Percentiles rank a stretch among this genome's conserved stretches.
Evolutionary conservation across 2,797 vertebrate species (phyloP).

Genomic region (Takifugu rubripes): DNA sequence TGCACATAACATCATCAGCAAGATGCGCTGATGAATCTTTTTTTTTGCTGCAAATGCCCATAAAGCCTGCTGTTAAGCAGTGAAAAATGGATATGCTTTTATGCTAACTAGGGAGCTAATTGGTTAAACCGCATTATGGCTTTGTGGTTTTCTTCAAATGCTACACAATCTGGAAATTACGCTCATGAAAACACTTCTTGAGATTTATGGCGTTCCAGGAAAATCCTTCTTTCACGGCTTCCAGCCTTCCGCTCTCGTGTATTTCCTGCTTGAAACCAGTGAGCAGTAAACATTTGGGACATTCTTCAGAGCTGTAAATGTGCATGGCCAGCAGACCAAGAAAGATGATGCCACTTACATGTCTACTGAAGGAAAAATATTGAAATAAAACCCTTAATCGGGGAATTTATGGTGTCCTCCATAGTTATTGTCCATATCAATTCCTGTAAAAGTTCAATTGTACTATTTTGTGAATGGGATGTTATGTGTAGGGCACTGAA

Average conservation of each 20-base stretch:
- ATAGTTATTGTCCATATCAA: constrained; percentile 59
- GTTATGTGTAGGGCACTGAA: constrained; percentile 9
- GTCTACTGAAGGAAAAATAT: constrained; percentile 57
- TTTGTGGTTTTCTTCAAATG: constrained; percentile 20
- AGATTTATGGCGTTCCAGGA: constrained; percentile 2
- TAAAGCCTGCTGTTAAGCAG: constrained; percentile 14
- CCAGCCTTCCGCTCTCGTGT: constrained; percentile 4
- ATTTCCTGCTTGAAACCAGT: constrained; percentile 14
- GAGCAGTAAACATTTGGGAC: constrained; percentile 40
- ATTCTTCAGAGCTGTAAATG: constrained; percentile 38
- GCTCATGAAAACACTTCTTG: neutral
- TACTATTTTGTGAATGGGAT: constrained; percentile 41
- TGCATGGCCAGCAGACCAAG: constrained; percentile 47
- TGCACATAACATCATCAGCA: constrained; percentile 14
- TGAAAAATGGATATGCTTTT: constrained; percentile 22
- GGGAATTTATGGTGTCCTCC: constrained; percentile 56
- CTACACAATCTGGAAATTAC: constrained; percentile 20
- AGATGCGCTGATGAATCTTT: constrained; percentile 12
- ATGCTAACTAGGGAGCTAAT: constrained; percentile 21
- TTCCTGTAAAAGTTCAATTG: constrained; percentile 56
- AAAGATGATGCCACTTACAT: constrained; percentile 46
- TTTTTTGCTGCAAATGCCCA: constrained; percentile 10
- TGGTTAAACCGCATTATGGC: constrained; percentile 17
- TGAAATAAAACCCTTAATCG: constrained; percentile 49
- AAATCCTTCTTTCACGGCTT: neutral